Evolutionary conservation across 2,113 vertebrate species (phyloP).

Genomic region (Pontoporia blainvillei): DNA sequence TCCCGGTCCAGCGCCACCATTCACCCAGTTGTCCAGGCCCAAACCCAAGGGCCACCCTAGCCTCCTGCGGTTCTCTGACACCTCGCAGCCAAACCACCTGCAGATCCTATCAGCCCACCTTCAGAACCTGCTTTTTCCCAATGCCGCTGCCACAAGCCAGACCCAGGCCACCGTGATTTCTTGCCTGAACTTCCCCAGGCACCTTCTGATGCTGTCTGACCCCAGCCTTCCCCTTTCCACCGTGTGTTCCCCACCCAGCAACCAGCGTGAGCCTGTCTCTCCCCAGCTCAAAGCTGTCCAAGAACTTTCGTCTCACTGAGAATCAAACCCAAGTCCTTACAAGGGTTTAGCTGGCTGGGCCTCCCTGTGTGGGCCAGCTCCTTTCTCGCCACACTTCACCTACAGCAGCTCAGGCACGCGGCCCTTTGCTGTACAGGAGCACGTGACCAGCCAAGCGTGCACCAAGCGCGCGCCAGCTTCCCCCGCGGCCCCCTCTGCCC

Average conservation of each 20-base stretch:
- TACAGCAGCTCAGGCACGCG: neutral
- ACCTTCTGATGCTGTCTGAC: neutral
- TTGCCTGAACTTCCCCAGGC: neutral
- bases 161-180: neutral
- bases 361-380: neutral
- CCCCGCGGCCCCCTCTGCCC: neutral
- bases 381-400: neutral
- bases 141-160: neutral
- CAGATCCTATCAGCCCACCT: neutral
- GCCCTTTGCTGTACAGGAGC: neutral
- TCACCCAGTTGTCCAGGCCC: neutral
- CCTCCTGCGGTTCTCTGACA: neutral
- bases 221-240: neutral
- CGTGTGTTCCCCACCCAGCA: neutral
- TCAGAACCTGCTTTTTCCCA: neutral
- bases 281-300: neutral
- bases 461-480: neutral
- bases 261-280: neutral
- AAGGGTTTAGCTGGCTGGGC: neutral
- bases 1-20: neutral
- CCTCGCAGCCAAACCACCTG: too few species aligned
- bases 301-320: neutral
- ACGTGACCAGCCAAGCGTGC: rapidly evolving
- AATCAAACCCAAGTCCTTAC: neutral
- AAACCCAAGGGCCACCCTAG: neutral